phyloP scores from a whole-genome alignment of 2,113 vertebrate species.

The Ophthalmolycus amberensis region DNA sequence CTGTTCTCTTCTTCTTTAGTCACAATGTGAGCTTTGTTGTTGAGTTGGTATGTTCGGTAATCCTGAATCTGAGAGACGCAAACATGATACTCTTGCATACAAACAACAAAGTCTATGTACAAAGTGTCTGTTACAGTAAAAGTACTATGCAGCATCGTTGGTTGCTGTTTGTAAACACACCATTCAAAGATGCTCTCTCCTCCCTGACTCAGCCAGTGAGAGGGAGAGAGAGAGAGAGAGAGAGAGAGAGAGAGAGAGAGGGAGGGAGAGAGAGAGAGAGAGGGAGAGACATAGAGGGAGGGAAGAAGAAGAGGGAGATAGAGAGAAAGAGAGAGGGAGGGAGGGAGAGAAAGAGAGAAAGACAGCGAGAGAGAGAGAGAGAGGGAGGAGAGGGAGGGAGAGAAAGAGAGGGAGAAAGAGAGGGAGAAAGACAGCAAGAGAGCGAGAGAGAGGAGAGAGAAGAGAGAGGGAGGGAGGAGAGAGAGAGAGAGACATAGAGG shows the following conservation, averaged over 20 bases:
- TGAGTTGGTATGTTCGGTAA: not conserved
- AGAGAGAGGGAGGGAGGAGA: too few species aligned
- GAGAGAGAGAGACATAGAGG: too few species aligned
- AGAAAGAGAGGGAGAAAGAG: too few species aligned
- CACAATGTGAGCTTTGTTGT: not conserved
- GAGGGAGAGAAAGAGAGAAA: too few species aligned
- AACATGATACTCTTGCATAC: not conserved
- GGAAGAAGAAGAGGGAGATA: too few species aligned
- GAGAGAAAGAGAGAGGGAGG: too few species aligned
- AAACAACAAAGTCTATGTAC: not conserved
- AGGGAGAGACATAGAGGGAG: too few species aligned
- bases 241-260: not conserved
- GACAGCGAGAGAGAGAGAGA: too few species aligned
- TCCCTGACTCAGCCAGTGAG: not conserved
- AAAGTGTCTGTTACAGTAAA: not conserved
- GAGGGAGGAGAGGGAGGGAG: too few species aligned
- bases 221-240: not conserved
- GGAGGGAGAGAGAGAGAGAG: not conserved
- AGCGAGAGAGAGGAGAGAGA: too few species aligned
- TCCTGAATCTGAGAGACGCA: not conserved
- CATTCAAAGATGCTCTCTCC: not conserved
- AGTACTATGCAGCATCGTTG: not conserved
- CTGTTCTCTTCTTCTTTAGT: not conserved
- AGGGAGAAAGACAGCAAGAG: too few species aligned
- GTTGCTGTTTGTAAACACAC: not conserved